Percentiles rank a stretch among this genome's conserved stretches.
Conservation (phyloP, 2,113 vertebrate species). For the Microtus pennsylvanicus region DNA sequence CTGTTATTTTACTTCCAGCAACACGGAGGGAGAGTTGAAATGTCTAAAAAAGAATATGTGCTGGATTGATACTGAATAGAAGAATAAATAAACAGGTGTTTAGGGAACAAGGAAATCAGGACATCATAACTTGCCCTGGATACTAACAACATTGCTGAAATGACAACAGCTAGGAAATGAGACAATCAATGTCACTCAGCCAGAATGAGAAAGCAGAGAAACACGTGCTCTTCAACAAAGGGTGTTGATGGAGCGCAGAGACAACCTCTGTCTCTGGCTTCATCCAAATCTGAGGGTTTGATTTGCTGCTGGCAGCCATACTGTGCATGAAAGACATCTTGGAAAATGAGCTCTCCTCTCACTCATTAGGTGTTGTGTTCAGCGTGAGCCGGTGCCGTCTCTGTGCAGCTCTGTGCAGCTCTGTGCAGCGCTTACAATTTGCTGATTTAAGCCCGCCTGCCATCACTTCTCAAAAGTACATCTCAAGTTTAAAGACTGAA, state of each 20-base stretch:
- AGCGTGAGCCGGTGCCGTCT: neutral
- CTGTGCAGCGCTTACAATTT: conserved; percentile 34
- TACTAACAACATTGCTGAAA: neutral
- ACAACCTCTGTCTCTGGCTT: neutral
- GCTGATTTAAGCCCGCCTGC: conserved; percentile 5
- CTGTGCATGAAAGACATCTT: neutral
- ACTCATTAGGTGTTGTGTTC: neutral
- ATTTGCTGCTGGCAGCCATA: neutral
- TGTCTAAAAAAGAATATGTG: neutral
- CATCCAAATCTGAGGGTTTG: neutral
- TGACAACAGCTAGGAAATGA: neutral
- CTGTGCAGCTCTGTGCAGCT: neutral
- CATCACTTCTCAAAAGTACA: neutral
- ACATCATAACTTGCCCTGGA: neutral
- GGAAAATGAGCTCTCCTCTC: neutral
- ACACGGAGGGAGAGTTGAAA: conserved; percentile 28
- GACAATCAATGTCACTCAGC: neutral
- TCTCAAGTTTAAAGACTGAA: conserved; percentile 36
- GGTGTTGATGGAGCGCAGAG: neutral
- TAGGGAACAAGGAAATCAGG: neutral
- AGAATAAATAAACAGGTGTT: neutral
- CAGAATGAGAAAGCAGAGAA: neutral
- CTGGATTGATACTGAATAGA: neutral
- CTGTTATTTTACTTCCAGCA: conserved; percentile 37
- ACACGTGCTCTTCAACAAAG: neutral